Percentiles rank a stretch among this genome's conserved stretches.
Conservation (phyloP, 2,113 vertebrate species). For the Indri indri region DNA sequence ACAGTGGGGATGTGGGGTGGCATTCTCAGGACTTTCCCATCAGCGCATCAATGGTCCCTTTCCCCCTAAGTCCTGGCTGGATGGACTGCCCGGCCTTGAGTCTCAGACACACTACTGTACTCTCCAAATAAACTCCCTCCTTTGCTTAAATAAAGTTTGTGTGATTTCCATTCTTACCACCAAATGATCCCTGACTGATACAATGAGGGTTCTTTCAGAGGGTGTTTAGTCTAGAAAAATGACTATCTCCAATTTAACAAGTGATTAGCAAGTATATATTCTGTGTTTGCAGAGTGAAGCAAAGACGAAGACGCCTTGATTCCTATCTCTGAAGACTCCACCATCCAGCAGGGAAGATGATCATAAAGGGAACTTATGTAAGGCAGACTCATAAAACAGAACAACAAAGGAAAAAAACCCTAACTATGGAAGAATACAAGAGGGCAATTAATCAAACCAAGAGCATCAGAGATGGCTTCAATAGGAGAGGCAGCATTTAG, state of each 20-base stretch:
- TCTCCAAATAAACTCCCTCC: not conserved
- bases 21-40: not conserved
- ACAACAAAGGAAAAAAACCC: not conserved
- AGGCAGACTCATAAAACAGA: not conserved
- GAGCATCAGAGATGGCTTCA: not conserved
- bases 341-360: not conserved
- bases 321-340: not conserved
- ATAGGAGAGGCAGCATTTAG: not conserved
- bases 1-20: rapidly evolving
- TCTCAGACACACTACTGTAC: not conserved
- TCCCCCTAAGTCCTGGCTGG: not conserved
- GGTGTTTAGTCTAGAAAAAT: not conserved
- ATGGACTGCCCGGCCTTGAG: not conserved
- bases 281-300: not conserved
- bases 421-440: not conserved
- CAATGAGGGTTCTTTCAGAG: not conserved
- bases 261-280: not conserved
- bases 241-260: not conserved
- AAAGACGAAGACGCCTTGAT: not conserved
- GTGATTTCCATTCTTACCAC: not conserved
- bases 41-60: not conserved
- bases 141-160: not conserved
- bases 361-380: not conserved
- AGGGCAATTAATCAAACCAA: not conserved
- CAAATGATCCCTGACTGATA: not conserved